Base-by-base conservation (phyloP, 2,888 invertebrate species). In the Orchesella flavescens region DNA sequence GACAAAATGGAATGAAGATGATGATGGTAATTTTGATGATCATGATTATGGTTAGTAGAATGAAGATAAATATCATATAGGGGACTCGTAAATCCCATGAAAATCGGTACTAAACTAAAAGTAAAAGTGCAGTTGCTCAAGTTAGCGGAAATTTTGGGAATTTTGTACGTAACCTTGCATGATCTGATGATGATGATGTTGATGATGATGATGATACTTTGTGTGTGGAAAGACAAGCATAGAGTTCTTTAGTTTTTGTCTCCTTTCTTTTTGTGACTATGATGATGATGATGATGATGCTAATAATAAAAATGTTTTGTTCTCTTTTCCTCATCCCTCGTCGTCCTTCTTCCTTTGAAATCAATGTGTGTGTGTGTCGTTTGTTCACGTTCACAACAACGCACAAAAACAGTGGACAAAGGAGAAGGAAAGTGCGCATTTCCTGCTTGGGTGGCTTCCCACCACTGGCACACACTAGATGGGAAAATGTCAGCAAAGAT, bases 401-500 rank as follows among this genome's bases (percentile, higher is more conserved):
- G 17, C 17, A 66, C 17, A 10, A 73, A 73, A 59, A 68, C 77
- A 94, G 95, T 93, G 80, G 94, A 94, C 88, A 94, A 94, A 87
- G 94, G 94, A 85, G 94, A 94, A 90, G 93, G 93, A 88, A 92
- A 93, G 83, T 95, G 95, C 90, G 94, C 93, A 89, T 95, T 95
- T 90, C 95, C 95, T 0, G 90, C 91, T 19, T 95, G 95, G 95
- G 93, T 95, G 84, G 94, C 94, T 86, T 93, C 94, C 89, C 94
- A 94, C 90, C 94, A 94, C 88, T 95, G 95, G 95, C 93, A 94
- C 90, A 94, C 94, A 82, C 90, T 95, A 80, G 95, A 95, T 89
- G 94, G 94, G 89, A 91, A 92, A 21, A 93, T 93, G 89, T 93
- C 93, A 83, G 95, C 94, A 90, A 94, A 94, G 88, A 94, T 95